These are phyloP conservation scores for Lophura nycthemera DNA, from an alignment of 2,113 vertebrate genomes.

Conservation along the genomic window DNA sequence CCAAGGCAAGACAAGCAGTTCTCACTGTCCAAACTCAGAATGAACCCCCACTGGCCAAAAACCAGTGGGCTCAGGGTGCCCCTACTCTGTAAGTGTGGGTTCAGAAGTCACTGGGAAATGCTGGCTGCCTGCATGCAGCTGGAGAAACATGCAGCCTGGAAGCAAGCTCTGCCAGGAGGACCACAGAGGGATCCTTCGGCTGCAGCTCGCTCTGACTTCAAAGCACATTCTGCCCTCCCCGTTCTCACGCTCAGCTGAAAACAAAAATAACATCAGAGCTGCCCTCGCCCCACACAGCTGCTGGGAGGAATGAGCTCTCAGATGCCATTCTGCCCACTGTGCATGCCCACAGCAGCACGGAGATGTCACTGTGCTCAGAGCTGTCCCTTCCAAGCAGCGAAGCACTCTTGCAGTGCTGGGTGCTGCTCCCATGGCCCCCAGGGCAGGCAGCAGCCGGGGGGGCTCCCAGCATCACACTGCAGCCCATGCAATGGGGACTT, in stretches of 20 bases:
- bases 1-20: neutral
- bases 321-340: neutral
- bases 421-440: neutral
- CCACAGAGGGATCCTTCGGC: accelerated
- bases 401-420: neutral
- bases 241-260: neutral
- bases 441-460: neutral
- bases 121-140: neutral
- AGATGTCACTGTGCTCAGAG: accelerated
- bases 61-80: neutral
- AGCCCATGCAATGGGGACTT: neutral
- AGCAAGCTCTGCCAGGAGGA: neutral
- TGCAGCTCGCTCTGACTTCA: neutral
- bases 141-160: neutral
- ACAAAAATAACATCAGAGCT: neutral
- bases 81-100: neutral
- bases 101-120: neutral
- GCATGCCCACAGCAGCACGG: neutral
- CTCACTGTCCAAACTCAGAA: neutral
- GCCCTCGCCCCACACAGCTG: neutral
- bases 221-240: neutral
- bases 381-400: neutral
- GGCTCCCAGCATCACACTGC: neutral
- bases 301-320: neutral
- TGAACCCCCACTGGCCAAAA: neutral